Base-by-base conservation (phyloP, 2,113 vertebrate species). In the Sorex araneus region DNA sequence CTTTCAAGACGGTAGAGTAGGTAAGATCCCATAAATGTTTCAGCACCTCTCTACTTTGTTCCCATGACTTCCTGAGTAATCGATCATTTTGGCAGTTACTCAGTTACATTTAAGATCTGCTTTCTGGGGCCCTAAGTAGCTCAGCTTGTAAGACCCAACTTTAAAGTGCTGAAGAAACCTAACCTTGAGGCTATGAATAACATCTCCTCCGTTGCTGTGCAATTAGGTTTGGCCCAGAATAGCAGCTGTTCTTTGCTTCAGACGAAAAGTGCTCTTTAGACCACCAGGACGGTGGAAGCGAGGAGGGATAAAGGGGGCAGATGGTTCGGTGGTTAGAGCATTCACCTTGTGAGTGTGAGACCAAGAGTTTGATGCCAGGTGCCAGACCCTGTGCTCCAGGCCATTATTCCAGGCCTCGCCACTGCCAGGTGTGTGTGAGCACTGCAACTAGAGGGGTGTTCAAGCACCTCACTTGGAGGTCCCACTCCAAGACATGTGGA, bases 21-120 rank as follows among this genome's bases (percentile, higher is more conserved):
- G 91, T 89, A 86, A 92, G 83, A 71, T n/a, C 28, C 50, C 81
- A 47, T 81, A 43, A 93, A 60, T 60, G 50, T 87, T 89, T 90
- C 50, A 84, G 47, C 15, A 54, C 8, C 57, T 75, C 47, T 6
- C 0, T 25, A 30, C n/a, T 57, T 60, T 28, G 27, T 63, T 92
- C 81, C 50, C 54, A 2, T 18, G 64, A 32, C 47, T 74, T 90
- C 70, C 70, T 8, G 85, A 83, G 79, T 74, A 10, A 71, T 28
- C 10, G 40, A 40, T 75, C 34, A 25, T 84, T 78, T 63, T n/a
- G 82, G 50, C 74, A 47, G 66, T 75, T 92, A 54, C 47, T 79
- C 84, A 64, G 84, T 13, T 81, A 40, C 76, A 83, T 28, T 90
- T 75, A 70, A 86, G 79, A 45, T 66, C 16, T 67, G 89, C 71